Evolutionary conservation across 2,113 vertebrate species (phyloP), one percentile per base, ranked within the genome.

Genomic region (Zeus faber): DNA sequence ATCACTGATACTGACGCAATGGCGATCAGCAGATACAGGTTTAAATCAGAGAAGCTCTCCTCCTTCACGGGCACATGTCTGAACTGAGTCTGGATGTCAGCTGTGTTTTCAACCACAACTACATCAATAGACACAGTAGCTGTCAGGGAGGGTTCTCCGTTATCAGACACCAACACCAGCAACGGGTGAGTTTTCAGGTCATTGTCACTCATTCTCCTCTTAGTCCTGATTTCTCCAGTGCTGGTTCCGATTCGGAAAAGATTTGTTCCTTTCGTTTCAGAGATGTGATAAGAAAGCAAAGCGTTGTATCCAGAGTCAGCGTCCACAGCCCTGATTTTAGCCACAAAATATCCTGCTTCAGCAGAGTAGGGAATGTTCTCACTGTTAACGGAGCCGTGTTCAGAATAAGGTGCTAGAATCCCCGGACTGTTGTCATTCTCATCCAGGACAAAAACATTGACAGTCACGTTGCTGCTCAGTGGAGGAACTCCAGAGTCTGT

Each of bases 381-480:
- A 37, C 33, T 37, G 33, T 37, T 37, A 14, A 86, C 72, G 33
- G 33, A 37, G 33, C 33, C 33, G 11, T 37, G 33, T 49, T 80
- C 83, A 70, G 80, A 80, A 56, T 54, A 78, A 1, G 91, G 92
- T 23, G 89, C 85, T 7, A 92, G 78, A 65, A 95, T 85, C 13
- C 79, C 20, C 0, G 92, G 92, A 39, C 76, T 84, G 14, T 92
- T 94, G 79, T 93, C 92, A 49, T 94, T 94, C 63, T 86, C 86
- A 63, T 94, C 93, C 20, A 88, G 57, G 27, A 95, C 88, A 8
- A 76, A 81, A 54, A 85, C 64, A 9, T 82, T 88, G 0, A 88
- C 75, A 16, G 75, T 83, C 6, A 74, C 67, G 14, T 82, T 83
- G 68, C 75, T 85, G 65, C 71, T 85, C 43, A 83, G 82, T 0